phyloP scores from a whole-genome alignment of 2,797 vertebrate species.

The Dipus sagitta region DNA sequence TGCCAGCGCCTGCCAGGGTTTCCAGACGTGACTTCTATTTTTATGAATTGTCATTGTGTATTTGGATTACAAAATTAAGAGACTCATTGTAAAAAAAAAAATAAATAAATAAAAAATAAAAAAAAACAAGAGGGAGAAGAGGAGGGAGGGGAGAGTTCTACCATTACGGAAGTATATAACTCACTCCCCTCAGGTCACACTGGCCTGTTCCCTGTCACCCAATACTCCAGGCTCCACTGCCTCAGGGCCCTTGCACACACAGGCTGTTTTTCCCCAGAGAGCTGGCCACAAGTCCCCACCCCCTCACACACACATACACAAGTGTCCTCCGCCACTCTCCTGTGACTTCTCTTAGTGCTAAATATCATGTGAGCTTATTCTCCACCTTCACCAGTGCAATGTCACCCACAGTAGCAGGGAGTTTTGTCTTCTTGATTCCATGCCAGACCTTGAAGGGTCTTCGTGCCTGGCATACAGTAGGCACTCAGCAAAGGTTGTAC shows the following conservation, averaged over 20 bases:
- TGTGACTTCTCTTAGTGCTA: neutral
- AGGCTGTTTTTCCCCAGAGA: neutral
- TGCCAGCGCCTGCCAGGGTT: neutral
- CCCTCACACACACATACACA: neutral
- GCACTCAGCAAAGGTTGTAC: neutral
- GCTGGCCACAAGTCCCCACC: neutral
- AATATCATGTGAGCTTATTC: accelerated
- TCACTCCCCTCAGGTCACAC: neutral
- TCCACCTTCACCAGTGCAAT: accelerated
- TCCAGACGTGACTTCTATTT: slow-evolving; percentile 62
- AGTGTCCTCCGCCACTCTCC: neutral
- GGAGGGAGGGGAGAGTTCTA: neutral
- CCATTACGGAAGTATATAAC: neutral
- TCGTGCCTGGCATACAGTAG: neutral
- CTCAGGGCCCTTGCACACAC: slow-evolving; percentile 55
- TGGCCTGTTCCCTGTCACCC: neutral
- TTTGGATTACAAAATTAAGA: slow-evolving; percentile 59
- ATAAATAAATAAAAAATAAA: neutral
- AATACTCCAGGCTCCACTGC: neutral
- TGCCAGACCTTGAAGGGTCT: neutral
- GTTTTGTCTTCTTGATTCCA: neutral
- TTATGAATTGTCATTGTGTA: slow-evolving; percentile 35
- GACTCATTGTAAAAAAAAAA: neutral
- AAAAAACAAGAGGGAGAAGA: neutral
- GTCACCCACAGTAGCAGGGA: accelerated